Evolutionary conservation across 2,113 vertebrate species (phyloP), one percentile per base, ranked within the genome.

Genomic region (Eleginops maclovinus): DNA sequence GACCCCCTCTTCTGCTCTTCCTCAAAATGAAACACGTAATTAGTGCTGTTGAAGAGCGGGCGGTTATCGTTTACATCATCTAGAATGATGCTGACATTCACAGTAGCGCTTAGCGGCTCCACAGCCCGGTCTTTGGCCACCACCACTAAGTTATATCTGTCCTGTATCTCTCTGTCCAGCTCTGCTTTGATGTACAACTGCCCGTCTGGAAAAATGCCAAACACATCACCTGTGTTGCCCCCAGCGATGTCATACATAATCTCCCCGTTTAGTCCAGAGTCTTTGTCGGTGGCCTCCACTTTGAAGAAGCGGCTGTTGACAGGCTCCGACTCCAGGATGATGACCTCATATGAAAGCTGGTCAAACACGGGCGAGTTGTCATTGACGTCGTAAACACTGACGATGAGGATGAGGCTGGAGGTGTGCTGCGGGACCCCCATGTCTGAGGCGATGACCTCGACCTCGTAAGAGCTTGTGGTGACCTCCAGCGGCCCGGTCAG

Each of bases 31-130:
- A 99, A 99, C 6, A 98, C 96, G 3, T 99, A 99, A 88, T 96
- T 98, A 14, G 97, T 99, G 83, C 97, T 99, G 91, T 99, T 98
- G 79, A 99, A 99, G 43, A 99, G 93, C 2, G 98, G 98, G 0
- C 97, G 96, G 51, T 99, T 99, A 58, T 99, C 98, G 49, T 99
- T 99, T 1, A 99, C 97, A 24, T 99, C 98, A 46, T 99, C 96
- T 13, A 99, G 85, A 79, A 98, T 95, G 1, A 99, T 93, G 0
- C 95, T 98, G 75, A 99, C 96, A 0, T 99, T 99, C 54, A 99
- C 97, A 8, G 94, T 94, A 60, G 97, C 96, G 47, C 94, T 97
- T 2, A 99, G 94, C 0, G 98, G 96, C 17, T 99, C 97, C 16
- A 99, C 97, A 0, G 98, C 98, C 84, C 96, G 92, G 70, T 99